Percentiles rank a stretch among this genome's conserved stretches.
Evolutionary conservation across 2,888 invertebrate species (phyloP).

Genomic region (Bedellia somnulentella): DNA sequence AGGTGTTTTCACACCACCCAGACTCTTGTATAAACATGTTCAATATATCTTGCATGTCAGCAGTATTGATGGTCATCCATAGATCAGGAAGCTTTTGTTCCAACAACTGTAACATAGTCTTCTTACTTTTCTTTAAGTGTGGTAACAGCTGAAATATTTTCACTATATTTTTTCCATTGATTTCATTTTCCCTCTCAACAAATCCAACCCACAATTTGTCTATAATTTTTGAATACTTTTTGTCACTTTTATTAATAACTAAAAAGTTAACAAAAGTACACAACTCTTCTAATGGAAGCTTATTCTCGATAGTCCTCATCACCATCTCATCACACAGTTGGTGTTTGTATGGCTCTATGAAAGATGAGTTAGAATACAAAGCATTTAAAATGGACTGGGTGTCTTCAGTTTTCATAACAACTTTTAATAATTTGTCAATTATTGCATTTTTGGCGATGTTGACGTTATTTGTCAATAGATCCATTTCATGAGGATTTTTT

Average conservation of each 20-base stretch:
- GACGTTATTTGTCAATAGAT: conserved; percentile 19
- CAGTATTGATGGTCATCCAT: conserved; percentile 57
- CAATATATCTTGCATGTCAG: conserved; percentile 49
- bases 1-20: conserved; percentile 37
- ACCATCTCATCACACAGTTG: conserved; percentile 65
- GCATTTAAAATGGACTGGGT: conserved; percentile 46
- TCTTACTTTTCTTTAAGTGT: conserved; percentile 61
- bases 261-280: conserved; percentile 62
- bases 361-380: conserved; percentile 31
- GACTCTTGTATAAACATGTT: conserved; percentile 34
- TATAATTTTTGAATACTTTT: conserved; percentile 49
- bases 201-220: conserved; percentile 72
- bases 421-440: conserved; percentile 41
- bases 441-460: conserved; percentile 46
- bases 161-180: conserved; percentile 59
- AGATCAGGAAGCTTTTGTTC: conserved; percentile 59
- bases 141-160: conserved; percentile 59
- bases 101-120: conserved; percentile 55
- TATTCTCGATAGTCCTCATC: conserved; percentile 61
- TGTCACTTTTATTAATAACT: conserved; percentile 39
- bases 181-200: conserved; percentile 55
- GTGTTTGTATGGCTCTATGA: conserved; percentile 45
- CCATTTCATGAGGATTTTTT: conserved; percentile 21
- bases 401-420: conserved; percentile 46
- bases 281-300: conserved; percentile 59